Percentiles rank a stretch among this genome's conserved stretches.
These are phyloP conservation scores for Oryzias sinensis DNA, from an alignment of 2,797 vertebrate species.

Conservation along the genomic window DNA sequence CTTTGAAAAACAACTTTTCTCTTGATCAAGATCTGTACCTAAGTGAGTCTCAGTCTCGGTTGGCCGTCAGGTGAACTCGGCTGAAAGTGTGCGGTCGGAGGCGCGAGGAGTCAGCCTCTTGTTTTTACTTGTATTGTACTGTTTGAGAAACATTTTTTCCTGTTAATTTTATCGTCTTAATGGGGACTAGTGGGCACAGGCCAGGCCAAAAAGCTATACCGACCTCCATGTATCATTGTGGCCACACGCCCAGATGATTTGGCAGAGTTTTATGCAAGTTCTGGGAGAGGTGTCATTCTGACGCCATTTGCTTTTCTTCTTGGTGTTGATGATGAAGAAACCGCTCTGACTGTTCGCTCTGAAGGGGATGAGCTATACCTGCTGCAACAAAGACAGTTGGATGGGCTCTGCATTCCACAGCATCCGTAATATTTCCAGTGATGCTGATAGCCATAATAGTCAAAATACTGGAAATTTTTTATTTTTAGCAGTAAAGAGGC, in stretches of 20 bases:
- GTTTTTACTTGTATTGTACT: conserved; percentile 25
- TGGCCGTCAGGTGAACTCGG: conserved; percentile 28
- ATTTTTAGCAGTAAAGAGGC: conserved; percentile 35
- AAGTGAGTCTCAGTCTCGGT: conserved; percentile 52
- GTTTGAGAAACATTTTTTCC: conserved; percentile 55
- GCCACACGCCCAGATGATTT: conserved; percentile 68
- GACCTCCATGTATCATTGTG: conserved; percentile 58
- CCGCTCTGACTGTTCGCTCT: conserved; percentile 17
- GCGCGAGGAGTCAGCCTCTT: not conserved
- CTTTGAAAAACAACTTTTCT: conserved; percentile 43
- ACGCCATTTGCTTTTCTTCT: conserved; percentile 31
- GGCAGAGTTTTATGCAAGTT: conserved; percentile 72
- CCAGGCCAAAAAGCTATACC: conserved; percentile 31
- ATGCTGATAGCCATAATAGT: conserved; percentile 52
- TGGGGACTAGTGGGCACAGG: conserved; percentile 30
- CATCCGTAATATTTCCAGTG: conserved; percentile 19
- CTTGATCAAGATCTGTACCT: conserved; percentile 36
- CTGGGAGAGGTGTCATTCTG: conserved; percentile 40
- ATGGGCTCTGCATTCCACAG: conserved; percentile 8
- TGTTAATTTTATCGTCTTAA: conserved; percentile 40
- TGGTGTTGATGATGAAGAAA: conserved; percentile 25
- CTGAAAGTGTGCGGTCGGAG: conserved; percentile 3
- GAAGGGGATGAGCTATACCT: conserved; percentile 15
- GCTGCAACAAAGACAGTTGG: too few relatives aligned
- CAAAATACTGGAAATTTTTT: conserved; percentile 32